phyloP scores from a whole-genome alignment of 1,140 invertebrate genomes.

The Drosophila lacertosa region DNA sequence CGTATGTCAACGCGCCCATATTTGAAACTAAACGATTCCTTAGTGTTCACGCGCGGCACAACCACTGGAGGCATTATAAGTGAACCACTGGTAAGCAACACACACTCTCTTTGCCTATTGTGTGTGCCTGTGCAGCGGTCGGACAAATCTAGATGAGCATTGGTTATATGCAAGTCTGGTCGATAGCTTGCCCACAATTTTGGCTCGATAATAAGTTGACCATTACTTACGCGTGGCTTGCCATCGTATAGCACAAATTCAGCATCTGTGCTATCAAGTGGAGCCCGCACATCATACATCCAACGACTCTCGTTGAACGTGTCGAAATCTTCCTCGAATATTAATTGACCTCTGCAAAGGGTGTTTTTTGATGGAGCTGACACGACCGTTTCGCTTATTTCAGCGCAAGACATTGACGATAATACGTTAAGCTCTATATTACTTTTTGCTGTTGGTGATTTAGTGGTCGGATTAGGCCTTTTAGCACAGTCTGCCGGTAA shows the following conservation, averaged over 20 bases:
- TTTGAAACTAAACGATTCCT: constrained; percentile 64
- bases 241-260: constrained; percentile 73
- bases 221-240: constrained; percentile 34
- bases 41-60: constrained; percentile 54
- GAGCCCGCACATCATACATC: constrained; percentile 61
- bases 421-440: not conserved
- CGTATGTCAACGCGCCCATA: constrained; percentile 67
- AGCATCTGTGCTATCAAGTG: constrained; percentile 60
- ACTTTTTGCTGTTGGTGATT: constrained; percentile 2
- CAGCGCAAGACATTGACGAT: not conserved
- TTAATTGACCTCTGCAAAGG: constrained; percentile 60
- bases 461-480: not conserved
- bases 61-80: constrained; percentile 67
- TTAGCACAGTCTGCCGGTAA: constrained; percentile 37
- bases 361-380: constrained; percentile 14
- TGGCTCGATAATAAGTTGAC: constrained; percentile 54
- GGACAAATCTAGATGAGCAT: constrained; percentile 49
- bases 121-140: constrained; percentile 66
- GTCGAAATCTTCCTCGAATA: constrained; percentile 74
- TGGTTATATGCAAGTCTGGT: constrained; percentile 55
- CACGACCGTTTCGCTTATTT: constrained; percentile 31
- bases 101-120: constrained; percentile 50
- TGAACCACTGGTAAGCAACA: constrained; percentile 55
- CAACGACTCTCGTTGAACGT: constrained; percentile 63
- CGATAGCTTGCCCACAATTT: constrained; percentile 61